Evolutionary conservation across 2,797 vertebrate species (phyloP).

Genomic region (Nannoperca obscura): DNA sequence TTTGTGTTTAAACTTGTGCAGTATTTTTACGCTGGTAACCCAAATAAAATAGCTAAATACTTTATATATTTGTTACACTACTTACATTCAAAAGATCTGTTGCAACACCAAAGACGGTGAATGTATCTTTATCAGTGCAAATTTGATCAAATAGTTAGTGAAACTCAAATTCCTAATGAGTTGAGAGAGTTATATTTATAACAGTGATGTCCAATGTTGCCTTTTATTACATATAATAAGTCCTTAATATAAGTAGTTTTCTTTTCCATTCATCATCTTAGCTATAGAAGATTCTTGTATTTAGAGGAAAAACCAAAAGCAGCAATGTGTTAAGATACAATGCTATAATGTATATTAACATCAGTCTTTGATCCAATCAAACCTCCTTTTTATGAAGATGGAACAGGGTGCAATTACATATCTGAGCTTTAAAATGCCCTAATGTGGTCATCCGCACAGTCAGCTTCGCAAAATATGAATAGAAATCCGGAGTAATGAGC

Average conservation of each 20-base stretch:
- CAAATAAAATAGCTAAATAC: neutral
- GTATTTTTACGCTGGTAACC: neutral
- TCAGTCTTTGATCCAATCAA: constrained; percentile 8
- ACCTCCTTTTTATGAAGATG: constrained; percentile 10
- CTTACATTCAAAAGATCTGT: neutral
- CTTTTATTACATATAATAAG: neutral
- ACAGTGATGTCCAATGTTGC: too few species aligned
- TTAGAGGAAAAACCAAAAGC: neutral
- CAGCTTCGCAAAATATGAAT: constrained; percentile 31
- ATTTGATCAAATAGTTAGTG: neutral
- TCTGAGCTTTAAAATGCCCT: constrained; percentile 21
- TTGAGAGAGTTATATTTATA: neutral
- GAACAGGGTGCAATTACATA: constrained; percentile 1
- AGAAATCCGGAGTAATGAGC: constrained; percentile 61
- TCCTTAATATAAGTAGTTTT: neutral
- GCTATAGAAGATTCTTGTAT: neutral
- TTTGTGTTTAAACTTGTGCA: neutral
- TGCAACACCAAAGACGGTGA: neutral
- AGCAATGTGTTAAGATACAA: neutral
- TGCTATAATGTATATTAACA: neutral
- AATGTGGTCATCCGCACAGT: constrained; percentile 30
- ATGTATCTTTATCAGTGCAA: neutral
- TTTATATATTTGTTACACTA: neutral
- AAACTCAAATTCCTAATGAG: too few species aligned
- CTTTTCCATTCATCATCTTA: neutral